Conservation (phyloP, 2,888 invertebrate genomes). For the Aphidius colemani region DNA sequence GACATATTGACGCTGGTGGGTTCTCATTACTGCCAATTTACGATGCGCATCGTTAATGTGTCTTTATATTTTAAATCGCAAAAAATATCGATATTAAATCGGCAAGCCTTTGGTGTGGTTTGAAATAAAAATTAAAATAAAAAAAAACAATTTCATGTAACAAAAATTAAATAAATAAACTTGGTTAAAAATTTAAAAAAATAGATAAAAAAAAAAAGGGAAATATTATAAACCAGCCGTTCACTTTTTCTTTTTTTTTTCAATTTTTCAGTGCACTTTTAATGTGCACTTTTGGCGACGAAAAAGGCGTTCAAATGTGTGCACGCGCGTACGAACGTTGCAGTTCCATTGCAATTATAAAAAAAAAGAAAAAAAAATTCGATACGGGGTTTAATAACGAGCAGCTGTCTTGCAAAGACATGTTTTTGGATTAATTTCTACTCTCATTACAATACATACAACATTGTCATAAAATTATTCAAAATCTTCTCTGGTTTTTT, state of each 20-base stretch:
- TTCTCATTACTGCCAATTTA: too few relatives aligned
- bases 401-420: constrained; percentile 23
- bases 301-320: constrained; percentile 6
- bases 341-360: constrained; percentile 20
- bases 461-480: too few relatives aligned
- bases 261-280: constrained; percentile 21
- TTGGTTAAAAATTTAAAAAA: not conserved
- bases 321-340: constrained; percentile 11
- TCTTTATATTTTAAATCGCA: too few relatives aligned
- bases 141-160: not conserved
- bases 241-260: constrained; percentile 10
- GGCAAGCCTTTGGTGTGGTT: too few relatives aligned
- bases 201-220: not conserved
- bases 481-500: too few relatives aligned
- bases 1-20: too few relatives aligned
- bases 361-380: constrained; percentile 1
- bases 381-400: constrained; percentile 18
- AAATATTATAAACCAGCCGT: constrained; percentile 17
- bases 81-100: not conserved
- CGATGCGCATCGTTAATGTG: too few relatives aligned
- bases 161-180: not conserved
- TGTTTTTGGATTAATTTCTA: constrained; percentile 24
- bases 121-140: not conserved
- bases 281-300: constrained; percentile 2
- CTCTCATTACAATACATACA: not conserved